Percentiles rank a stretch among this genome's conserved stretches.
phyloP scores from a whole-genome alignment of 92 coral and sea anemone species.

The Palythoa heliodiscus region DNA sequence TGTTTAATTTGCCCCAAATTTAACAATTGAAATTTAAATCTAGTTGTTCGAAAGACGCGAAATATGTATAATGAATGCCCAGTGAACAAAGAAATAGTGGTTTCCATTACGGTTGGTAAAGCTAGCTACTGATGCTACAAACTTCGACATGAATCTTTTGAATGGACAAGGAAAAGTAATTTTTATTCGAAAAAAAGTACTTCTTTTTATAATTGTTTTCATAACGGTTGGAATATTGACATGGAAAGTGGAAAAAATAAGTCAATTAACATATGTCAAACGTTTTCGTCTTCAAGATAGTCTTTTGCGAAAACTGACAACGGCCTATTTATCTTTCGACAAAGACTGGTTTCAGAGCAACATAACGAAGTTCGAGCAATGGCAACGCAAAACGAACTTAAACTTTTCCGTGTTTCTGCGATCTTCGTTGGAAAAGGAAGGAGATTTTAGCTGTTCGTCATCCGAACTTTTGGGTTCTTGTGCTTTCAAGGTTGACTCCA shows the following conservation, averaged over 20 bases:
- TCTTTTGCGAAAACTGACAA: neutral
- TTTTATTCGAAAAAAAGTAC: constrained; percentile 1
- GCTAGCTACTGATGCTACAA: neutral
- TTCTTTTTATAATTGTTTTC: neutral
- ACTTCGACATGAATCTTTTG: neutral
- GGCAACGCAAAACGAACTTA: constrained; percentile 24
- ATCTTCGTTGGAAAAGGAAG: constrained; percentile 3
- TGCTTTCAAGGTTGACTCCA: constrained; percentile 55
- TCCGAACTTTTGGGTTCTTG: constrained; percentile 55
- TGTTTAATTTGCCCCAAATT: neutral
- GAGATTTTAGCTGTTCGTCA: constrained; percentile 62
- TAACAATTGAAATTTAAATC: neutral
- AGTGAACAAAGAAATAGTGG: neutral
- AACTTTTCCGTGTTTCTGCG: constrained; percentile 44
- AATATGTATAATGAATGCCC: neutral
- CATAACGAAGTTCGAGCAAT: constrained; percentile 38
- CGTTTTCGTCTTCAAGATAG: neutral
- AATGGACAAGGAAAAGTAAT: neutral
- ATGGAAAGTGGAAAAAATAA: neutral
- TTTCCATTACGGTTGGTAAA: neutral
- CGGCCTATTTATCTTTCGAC: neutral
- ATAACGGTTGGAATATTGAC: constrained; percentile 1
- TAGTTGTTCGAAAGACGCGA: neutral
- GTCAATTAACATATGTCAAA: neutral
- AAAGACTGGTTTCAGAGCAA: constrained; percentile 49